Evolutionary conservation across 92 coral and sea anemone genomes (phyloP), one percentile per base, ranked within the genome.

Genomic region (Blastomussa wellsi): DNA sequence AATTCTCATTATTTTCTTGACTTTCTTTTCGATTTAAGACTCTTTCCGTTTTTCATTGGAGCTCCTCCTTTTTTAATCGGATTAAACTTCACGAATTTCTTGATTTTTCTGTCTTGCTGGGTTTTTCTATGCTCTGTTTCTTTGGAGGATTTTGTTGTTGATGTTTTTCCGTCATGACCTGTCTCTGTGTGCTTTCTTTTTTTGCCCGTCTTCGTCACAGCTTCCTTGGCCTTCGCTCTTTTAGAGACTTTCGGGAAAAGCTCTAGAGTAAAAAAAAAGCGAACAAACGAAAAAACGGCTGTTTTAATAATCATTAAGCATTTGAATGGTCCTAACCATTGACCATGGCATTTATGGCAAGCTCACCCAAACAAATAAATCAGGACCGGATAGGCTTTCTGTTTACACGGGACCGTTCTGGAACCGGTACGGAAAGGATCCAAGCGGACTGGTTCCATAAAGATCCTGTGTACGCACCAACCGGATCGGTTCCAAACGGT

Each of bases 211-310:
- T 35, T 38, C 53, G 67, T 33, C 7, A 13, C 19, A 37, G n/a
- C 42, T 70, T 71, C 53, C 51, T 69, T 51, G 35, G 51, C 29
- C 52, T n/a, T 82, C 38, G 44, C 66, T 48, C 36, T 82, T 81
- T 81, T 68, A 16, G 31, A 60, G 47, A 53, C 62, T 53, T 82
- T 71, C 15, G 86, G 86, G 11, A 82, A 82, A 44, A 82, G 79
- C 42, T 82, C 86, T 82, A 22, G 2, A 48, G 16, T 4, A 31
- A 67, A 66, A 19, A 44, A 41, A 80, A n/a, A n/a, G n/a, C 14
- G 4, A 16, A 72, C 29, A 74, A 74, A 74, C 57, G 5, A 57
- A 57, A 57, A 0, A 52, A 52, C 24, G 9, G 26, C 65, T 57
- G 8, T 24, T 57, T 22, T 1, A 53, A 2, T 20, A 53, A 53